These are phyloP conservation scores for Callyntrura sp. DNA, from an alignment of 2,888 invertebrate species.

Conservation along the genomic window DNA sequence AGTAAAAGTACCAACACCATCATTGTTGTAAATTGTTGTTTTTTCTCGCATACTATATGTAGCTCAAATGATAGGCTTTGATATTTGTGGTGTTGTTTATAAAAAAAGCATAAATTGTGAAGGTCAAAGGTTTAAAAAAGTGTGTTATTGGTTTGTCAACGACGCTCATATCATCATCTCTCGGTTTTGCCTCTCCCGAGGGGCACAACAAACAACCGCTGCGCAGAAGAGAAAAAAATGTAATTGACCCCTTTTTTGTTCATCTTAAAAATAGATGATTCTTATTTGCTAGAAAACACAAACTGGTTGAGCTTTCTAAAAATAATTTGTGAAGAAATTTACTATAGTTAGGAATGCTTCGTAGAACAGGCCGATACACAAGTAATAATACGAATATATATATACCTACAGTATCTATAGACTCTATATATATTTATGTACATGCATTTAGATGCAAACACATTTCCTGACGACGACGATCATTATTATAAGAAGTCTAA, in stretches of 20 bases:
- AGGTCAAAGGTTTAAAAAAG: constrained; percentile 17
- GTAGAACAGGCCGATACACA: constrained; percentile 17
- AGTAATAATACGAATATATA: neutral
- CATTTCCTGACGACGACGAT: neutral
- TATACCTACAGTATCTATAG: neutral
- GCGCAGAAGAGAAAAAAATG: neutral
- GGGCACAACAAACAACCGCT: neutral
- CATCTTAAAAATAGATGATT: constrained; percentile 20
- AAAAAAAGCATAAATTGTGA: neutral
- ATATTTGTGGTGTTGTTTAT: neutral
- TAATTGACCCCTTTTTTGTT: neutral
- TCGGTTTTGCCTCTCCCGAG: neutral
- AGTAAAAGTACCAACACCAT: constrained; percentile 14
- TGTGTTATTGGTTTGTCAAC: neutral
- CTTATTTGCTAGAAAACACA: constrained; percentile 57
- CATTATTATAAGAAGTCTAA: too few species aligned
- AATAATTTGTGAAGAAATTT: neutral
- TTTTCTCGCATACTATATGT: constrained; percentile 22
- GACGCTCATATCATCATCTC: constrained; percentile 15
- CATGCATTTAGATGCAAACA: neutral
- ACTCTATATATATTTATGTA: neutral
- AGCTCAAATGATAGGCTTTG: constrained; percentile 55
- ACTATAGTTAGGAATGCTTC: neutral
- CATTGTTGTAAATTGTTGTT: constrained; percentile 43
- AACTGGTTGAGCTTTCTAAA: constrained; percentile 63